Conservation (phyloP, 1,140 invertebrate genomes). For the Solenopsis fugax region DNA sequence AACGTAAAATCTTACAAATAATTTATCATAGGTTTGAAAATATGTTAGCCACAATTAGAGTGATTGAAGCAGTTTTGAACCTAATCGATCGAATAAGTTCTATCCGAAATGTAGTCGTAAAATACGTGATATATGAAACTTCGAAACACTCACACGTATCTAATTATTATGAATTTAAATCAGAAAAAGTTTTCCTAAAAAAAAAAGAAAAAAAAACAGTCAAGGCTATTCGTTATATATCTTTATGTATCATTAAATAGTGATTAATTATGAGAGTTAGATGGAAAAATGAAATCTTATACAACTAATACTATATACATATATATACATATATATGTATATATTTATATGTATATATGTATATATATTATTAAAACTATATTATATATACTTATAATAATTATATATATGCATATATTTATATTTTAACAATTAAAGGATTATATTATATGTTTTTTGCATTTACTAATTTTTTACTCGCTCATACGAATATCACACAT, state of each 20-base stretch:
- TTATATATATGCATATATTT: slow-evolving; percentile 79
- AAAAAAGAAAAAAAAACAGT: slow-evolving; percentile 34
- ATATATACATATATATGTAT: slow-evolving; percentile 62
- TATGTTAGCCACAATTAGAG: slow-evolving; percentile 37
- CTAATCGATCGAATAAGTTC: background rate
- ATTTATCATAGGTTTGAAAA: slow-evolving; percentile 41
- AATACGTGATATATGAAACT: slow-evolving; percentile 37
- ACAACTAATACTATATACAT: slow-evolving; percentile 74
- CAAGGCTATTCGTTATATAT: slow-evolving; percentile 60
- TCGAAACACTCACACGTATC: slow-evolving; percentile 57
- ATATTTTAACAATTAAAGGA: slow-evolving; percentile 85
- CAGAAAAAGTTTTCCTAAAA: slow-evolving; percentile 60
- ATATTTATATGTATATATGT: slow-evolving; percentile 69
- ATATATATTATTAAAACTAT: slow-evolving; percentile 64
- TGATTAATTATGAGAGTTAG: slow-evolving; percentile 71
- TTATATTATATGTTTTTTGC: slow-evolving; percentile 79
- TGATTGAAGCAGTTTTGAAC: background rate
- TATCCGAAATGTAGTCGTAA: slow-evolving; percentile 17
- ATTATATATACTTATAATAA: slow-evolving; percentile 72
- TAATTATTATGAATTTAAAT: slow-evolving; percentile 62
- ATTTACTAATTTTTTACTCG: slow-evolving; percentile 77
- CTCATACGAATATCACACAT: slow-evolving; percentile 66
- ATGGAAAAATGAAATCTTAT: slow-evolving; percentile 74
- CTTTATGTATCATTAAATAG: slow-evolving; percentile 72
- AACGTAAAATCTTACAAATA: background rate